Evolutionary conservation across 37 sponge, comb jelly and placozoan species (phyloP).

Genomic region (Mnemiopsis leidyi): DNA sequence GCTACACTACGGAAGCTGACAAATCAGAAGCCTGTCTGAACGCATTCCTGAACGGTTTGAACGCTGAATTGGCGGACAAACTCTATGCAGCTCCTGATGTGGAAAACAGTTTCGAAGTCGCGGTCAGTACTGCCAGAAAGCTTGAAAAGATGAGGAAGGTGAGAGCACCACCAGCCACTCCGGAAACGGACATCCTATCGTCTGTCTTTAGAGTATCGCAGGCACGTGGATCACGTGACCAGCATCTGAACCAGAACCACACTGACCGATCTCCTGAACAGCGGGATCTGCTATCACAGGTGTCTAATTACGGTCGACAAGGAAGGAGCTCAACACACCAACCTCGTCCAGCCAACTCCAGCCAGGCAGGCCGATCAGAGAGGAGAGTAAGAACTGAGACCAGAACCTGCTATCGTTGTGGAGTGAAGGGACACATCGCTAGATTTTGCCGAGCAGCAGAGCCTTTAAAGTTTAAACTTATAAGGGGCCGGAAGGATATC

Average conservation of each 20-base stretch:
- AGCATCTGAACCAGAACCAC: not conserved
- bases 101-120: slow-evolving; percentile 19
- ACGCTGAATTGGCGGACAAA: not conserved
- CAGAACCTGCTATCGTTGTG: not conserved
- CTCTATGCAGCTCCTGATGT: not conserved
- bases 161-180: not conserved
- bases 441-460: not conserved
- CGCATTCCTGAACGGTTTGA: slow-evolving; percentile 44
- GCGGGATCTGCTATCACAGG: not conserved
- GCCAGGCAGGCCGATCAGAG: not conserved
- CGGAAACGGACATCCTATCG: not conserved
- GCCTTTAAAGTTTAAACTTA: slow-evolving; percentile 32
- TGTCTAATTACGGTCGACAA: not conserved
- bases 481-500: slow-evolving; percentile 6
- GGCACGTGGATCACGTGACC: not conserved
- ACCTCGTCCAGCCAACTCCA: not conserved
- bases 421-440: not conserved
- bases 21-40: slow-evolving; percentile 21
- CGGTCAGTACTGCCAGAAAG: slow-evolving; percentile 6
- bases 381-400: not conserved
- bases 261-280: not conserved
- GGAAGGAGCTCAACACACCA: not conserved
- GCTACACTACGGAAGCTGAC: not conserved
- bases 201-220: not conserved
- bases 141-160: slow-evolving; percentile 6